phyloP scores from a whole-genome alignment of 1,140 invertebrate genomes.

The Teleogryllus occipitalis region DNA sequence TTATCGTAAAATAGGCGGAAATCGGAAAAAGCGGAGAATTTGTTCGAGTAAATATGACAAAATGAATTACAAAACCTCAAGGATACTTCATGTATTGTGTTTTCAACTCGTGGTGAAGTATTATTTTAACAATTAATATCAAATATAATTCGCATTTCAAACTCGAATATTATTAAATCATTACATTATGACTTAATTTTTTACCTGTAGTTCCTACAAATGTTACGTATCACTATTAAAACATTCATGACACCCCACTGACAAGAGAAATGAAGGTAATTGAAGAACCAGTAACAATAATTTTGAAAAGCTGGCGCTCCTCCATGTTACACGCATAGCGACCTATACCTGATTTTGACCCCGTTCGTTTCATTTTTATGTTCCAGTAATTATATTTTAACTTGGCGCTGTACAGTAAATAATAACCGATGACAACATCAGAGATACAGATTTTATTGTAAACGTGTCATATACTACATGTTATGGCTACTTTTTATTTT shows the following conservation, averaged over 20 bases:
- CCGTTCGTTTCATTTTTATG: not conserved
- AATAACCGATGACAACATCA: not conserved
- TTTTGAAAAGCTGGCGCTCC: not conserved
- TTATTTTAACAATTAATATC: too few species aligned
- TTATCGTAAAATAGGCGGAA: too few species aligned
- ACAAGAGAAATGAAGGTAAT: not conserved
- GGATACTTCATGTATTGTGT: too few species aligned
- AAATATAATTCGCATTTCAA: too few species aligned
- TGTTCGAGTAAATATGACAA: too few species aligned
- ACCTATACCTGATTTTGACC: not conserved
- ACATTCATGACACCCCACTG: not conserved
- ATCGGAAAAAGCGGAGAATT: too few species aligned
- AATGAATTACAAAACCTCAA: too few species aligned
- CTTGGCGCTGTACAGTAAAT: not conserved
- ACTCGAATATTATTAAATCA: too few species aligned
- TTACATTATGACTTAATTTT: too few species aligned
- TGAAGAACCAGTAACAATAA: not conserved
- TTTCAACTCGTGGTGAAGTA: too few species aligned
- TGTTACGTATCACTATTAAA: too few species aligned
- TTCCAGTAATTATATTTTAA: not conserved
- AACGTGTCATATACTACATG: not conserved
- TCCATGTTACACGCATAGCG: not conserved
- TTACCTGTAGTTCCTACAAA: too few species aligned
- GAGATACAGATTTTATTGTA: constrained; percentile 5
- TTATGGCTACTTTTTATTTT: not conserved